A percentile compares a stretch with the other conserved stretches of the same genome.
Evolutionary conservation across 2,113 vertebrate species (phyloP).

Genomic region (Xiphias gladius): DNA sequence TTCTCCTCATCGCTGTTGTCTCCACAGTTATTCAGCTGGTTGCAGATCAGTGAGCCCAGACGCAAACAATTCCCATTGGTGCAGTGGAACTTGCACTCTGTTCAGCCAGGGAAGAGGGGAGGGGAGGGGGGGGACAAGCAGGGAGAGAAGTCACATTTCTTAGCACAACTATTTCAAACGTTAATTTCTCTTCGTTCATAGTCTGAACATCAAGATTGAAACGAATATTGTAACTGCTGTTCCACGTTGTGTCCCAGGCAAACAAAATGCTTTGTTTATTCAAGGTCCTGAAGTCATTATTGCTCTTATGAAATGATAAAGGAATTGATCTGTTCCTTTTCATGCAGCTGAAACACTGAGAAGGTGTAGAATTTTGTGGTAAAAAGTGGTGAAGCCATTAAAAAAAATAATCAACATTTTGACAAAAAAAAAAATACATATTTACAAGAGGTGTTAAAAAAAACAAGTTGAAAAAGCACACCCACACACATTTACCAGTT

Average conservation of each 20-base stretch:
- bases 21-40: constrained; percentile 97
- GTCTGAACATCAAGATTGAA: neutral
- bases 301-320: neutral
- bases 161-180: constrained; percentile 7
- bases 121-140: neutral
- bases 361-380: neutral
- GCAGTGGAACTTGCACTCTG: constrained; percentile 99
- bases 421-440: constrained; percentile 36
- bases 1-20: constrained; percentile 99
- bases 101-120: neutral
- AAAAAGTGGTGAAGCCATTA: neutral
- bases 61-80: constrained; percentile 97
- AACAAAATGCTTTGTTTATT: constrained; percentile 23
- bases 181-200: neutral
- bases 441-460: constrained; percentile 20
- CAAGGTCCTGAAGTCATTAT: neutral
- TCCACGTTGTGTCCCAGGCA: neutral
- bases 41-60: constrained; percentile 95
- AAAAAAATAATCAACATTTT: neutral
- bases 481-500: constrained; percentile 34
- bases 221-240: neutral
- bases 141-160: constrained; percentile 17
- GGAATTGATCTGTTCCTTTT: neutral
- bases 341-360: neutral
- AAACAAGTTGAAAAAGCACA: constrained; percentile 1